Percentiles rank a stretch among this genome's conserved stretches.
phyloP scores from a whole-genome alignment of 2,888 invertebrate species.

The Dryomyza anilis region DNA sequence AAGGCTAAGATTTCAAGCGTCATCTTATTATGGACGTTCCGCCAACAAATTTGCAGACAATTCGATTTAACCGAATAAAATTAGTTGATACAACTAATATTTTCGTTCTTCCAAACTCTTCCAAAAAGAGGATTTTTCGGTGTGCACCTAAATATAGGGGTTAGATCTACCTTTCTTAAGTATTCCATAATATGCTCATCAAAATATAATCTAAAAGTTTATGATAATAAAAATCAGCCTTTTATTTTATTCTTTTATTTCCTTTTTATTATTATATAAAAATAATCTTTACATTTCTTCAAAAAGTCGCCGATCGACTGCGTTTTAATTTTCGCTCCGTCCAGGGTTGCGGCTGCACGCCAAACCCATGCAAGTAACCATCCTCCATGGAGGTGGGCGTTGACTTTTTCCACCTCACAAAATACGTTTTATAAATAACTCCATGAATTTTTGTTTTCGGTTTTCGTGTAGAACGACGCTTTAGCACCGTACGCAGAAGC shows the following conservation, averaged over 20 bases:
- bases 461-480: constrained; percentile 16
- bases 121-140: no score
- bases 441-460: constrained; percentile 43
- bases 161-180: no score
- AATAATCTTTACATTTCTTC: constrained; percentile 15
- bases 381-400: constrained; percentile 41
- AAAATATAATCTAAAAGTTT: no score
- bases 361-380: no score
- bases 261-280: no score
- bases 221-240: constrained; percentile 27
- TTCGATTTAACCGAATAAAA: no score
- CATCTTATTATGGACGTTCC: neutral
- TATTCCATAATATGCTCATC: no score
- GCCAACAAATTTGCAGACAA: neutral
- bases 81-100: no score
- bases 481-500: constrained; percentile 47
- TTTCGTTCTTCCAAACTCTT: no score
- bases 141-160: no score
- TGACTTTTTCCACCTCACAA: constrained; percentile 56
- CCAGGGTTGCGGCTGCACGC: constrained; percentile 34
- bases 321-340: constrained; percentile 40
- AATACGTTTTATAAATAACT: constrained; percentile 56
- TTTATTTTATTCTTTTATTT: neutral
- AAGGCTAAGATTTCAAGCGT: neutral
- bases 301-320: constrained; percentile 52